A percentile compares a stretch with the other conserved stretches of the same genome.
Conservation (phyloP, 1,140 invertebrate genomes). For the Eriocheir sinensis region DNA sequence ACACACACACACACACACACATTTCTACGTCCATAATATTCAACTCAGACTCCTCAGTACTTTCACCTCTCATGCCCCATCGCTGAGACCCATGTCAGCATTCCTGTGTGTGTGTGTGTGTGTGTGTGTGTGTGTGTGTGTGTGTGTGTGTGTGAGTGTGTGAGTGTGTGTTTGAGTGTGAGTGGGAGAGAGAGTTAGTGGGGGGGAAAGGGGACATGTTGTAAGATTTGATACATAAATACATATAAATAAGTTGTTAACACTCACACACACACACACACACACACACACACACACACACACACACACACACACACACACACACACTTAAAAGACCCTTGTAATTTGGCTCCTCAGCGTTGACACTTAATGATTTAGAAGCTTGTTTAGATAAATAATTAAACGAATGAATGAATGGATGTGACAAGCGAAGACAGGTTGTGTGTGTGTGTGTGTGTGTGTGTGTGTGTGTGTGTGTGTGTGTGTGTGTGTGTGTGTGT, state of each 20-base stretch:
- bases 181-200: not conserved
- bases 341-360: too few relatives aligned
- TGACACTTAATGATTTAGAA: not conserved
- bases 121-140: not conserved
- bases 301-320: too few relatives aligned
- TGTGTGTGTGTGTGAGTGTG: constrained; percentile 15
- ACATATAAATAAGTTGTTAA: too few relatives aligned
- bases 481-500: constrained; percentile 5
- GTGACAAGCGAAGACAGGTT: not conserved
- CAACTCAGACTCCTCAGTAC: not conserved
- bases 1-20: not conserved
- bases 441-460: not conserved
- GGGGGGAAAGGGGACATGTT: not conserved
- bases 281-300: too few relatives aligned
- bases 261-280: too few relatives aligned
- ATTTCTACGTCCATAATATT: not conserved
- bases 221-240: too few relatives aligned
- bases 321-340: too few relatives aligned
- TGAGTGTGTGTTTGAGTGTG: not conserved
- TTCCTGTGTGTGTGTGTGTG: not conserved
- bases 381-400: too few relatives aligned
- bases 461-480: constrained; percentile 14
- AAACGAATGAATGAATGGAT: not conserved
- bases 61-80: not conserved
- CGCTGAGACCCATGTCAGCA: not conserved